These are phyloP conservation scores for Plectrocnemia conspersa DNA, from an alignment of 1,140 invertebrate genomes.

Conservation along the genomic window DNA sequence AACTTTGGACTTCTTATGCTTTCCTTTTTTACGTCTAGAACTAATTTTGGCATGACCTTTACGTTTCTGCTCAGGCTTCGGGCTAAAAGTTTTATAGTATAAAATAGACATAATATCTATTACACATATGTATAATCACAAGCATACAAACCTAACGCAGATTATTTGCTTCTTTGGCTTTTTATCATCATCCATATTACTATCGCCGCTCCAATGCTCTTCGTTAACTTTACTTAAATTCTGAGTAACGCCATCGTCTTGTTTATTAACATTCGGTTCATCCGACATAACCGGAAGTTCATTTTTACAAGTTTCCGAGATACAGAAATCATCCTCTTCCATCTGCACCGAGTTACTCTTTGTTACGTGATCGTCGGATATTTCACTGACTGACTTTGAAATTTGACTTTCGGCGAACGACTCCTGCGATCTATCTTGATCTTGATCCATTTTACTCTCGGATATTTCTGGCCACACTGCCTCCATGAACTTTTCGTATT, in stretches of 20 bases:
- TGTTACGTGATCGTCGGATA: too few relatives aligned
- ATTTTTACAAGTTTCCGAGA: too few relatives aligned
- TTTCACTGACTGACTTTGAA: too few relatives aligned
- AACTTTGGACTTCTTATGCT: constrained; percentile 14
- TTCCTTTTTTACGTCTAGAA: constrained; percentile 18
- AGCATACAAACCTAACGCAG: too few relatives aligned
- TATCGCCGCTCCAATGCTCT: constrained; percentile 7
- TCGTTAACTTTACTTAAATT: too few relatives aligned
- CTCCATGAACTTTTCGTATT: constrained; percentile 35
- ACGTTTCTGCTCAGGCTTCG: constrained; percentile 9
- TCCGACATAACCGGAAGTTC: too few relatives aligned
- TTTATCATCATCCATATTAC: background rate
- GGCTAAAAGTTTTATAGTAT: constrained; percentile 12
- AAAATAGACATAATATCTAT: too few relatives aligned
- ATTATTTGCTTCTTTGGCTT: background rate
- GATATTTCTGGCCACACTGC: constrained; percentile 29
- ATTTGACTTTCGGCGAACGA: background rate
- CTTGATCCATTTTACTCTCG: constrained; percentile 2
- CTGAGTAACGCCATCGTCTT: too few relatives aligned
- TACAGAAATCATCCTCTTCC: too few relatives aligned
- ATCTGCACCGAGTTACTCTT: too few relatives aligned
- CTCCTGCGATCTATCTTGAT: background rate
- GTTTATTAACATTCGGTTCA: too few relatives aligned
- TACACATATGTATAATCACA: too few relatives aligned
- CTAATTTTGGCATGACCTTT: constrained; percentile 34